phyloP scores from a whole-genome alignment of 1,140 invertebrate species.

The Eumaeus atala region DNA sequence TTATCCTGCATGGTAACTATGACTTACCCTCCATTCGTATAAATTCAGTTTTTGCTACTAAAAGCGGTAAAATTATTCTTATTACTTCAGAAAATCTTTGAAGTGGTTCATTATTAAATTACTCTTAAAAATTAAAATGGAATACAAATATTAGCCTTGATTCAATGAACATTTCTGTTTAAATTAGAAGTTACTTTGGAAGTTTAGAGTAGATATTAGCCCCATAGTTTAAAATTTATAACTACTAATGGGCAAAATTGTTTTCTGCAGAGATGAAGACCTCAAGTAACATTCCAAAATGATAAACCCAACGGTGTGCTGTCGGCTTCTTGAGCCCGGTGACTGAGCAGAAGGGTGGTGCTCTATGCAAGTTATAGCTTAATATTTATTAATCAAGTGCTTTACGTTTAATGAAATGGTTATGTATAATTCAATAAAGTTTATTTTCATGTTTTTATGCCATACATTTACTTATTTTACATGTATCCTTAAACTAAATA shows the following conservation, averaged over 20 bases:
- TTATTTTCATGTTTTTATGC: constrained; percentile 60
- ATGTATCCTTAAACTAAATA: not conserved
- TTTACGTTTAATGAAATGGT: constrained; percentile 41
- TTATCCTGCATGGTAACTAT: constrained; percentile 55
- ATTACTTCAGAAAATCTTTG: no score
- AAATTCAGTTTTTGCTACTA: not conserved
- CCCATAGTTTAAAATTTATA: not conserved
- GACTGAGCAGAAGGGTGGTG: constrained; percentile 24
- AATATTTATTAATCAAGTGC: constrained; percentile 41
- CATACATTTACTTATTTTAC: constrained; percentile 30
- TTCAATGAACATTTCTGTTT: not conserved
- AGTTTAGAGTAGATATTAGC: not conserved
- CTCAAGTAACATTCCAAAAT: constrained; percentile 64
- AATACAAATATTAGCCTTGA: no score
- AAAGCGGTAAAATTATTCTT: no score
- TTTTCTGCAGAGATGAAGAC: constrained; percentile 67
- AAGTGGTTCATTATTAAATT: no score
- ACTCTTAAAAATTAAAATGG: no score
- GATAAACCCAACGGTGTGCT: constrained; percentile 38
- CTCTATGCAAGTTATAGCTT: constrained; percentile 22
- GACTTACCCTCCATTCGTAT: not conserved
- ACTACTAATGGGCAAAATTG: constrained; percentile 29
- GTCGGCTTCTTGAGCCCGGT: constrained; percentile 24
- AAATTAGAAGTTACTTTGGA: not conserved
- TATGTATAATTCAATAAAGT: constrained; percentile 60